Evolutionary conservation across 2,888 invertebrate species (phyloP).

Genomic region (Glaucopsyche alexis): DNA sequence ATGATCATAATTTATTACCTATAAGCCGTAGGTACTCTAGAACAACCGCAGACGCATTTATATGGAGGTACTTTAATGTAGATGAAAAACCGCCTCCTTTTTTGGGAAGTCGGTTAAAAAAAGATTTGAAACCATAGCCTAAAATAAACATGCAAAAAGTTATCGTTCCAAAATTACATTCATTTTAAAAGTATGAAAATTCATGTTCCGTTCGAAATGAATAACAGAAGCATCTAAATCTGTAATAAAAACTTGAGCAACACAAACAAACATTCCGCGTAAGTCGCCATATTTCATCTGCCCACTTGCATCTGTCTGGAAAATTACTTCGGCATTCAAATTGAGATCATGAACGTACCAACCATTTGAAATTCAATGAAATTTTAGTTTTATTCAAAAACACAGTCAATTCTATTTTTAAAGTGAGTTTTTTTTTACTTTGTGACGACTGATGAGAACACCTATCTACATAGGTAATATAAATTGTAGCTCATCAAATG

Average conservation of each 20-base stretch:
- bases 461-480: too few relatives aligned
- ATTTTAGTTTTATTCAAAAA: background rate
- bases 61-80: background rate
- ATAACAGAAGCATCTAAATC: conserved; percentile 6
- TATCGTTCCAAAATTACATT: background rate
- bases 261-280: conserved; percentile 33
- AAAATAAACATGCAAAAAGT: background rate
- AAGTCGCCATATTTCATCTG: conserved; percentile 18
- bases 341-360: conserved; percentile 12
- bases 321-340: background rate
- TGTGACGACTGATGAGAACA: too few relatives aligned
- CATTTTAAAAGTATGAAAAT: background rate
- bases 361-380: background rate
- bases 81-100: too few relatives aligned
- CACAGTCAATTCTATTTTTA: background rate
- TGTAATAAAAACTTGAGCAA: conserved; percentile 38
- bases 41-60: background rate
- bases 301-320: conserved; percentile 23
- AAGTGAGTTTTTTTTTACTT: background rate
- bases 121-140: background rate
- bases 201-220: conserved; percentile 29
- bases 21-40: background rate
- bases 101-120: too few relatives aligned
- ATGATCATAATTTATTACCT: background rate
- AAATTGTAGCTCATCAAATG: too few relatives aligned